Conservation (phyloP, 2,797 vertebrate species). For the Eulemur coronatus region DNA sequence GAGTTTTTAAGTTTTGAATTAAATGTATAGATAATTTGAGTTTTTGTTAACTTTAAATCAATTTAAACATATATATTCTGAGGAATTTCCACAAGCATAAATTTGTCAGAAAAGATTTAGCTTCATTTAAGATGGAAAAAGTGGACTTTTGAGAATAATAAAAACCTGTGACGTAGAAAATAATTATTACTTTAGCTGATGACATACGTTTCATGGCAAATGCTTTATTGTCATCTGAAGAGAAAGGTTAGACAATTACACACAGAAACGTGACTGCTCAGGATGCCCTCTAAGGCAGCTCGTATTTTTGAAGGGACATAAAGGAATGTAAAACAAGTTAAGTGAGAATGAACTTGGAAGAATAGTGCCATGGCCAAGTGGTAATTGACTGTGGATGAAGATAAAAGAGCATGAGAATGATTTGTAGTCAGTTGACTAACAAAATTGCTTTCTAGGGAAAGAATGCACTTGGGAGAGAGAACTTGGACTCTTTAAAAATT, state of each 20-base stretch:
- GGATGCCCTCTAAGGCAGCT: not conserved
- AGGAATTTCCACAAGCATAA: not conserved
- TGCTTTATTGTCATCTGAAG: not conserved
- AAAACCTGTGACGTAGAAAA: not conserved
- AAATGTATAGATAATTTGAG: not conserved
- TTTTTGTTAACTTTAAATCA: constrained; percentile 20
- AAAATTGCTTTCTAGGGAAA: constrained; percentile 30
- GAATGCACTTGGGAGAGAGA: not conserved
- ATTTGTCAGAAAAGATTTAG: not conserved
- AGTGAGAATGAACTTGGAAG: not conserved
- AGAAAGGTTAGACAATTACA: not conserved
- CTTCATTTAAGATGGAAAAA: constrained; percentile 9
- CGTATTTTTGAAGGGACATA: not conserved
- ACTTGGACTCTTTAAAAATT: not conserved
- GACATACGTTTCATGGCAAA: not conserved
- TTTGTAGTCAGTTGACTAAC: not conserved
- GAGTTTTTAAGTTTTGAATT: constrained; percentile 8
- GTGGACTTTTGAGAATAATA: not conserved
- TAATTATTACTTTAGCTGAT: not conserved
- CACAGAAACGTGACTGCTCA: not conserved
- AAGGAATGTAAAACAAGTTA: not conserved
- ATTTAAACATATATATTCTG: not conserved
- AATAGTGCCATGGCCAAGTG: not conserved
- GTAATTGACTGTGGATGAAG: not conserved
- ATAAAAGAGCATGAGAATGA: not conserved